A percentile compares a stretch with the other conserved stretches of the same genome.
Evolutionary conservation across 2,888 invertebrate genomes (phyloP).

Genomic region (Amphipyra tragopoginis): DNA sequence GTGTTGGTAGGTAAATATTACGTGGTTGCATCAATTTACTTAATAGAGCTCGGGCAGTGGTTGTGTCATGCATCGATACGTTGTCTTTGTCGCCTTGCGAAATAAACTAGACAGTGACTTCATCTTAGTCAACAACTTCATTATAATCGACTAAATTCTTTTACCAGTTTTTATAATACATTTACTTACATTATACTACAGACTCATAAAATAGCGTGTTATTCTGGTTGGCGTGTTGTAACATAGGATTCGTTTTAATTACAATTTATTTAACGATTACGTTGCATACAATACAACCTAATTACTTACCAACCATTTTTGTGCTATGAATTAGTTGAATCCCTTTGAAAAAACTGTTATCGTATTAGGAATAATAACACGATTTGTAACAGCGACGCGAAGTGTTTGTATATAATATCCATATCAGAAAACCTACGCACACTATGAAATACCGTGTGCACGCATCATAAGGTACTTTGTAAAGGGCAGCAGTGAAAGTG

Average conservation of each 20-base stretch:
- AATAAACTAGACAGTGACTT: slow-evolving; percentile 71
- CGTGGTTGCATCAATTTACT: slow-evolving; percentile 65
- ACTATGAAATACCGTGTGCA: slow-evolving; percentile 26
- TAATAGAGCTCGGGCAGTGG: slow-evolving; percentile 54
- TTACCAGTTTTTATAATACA: slow-evolving; percentile 34
- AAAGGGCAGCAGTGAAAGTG: slow-evolving; percentile 70
- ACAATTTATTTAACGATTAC: slow-evolving; percentile 57
- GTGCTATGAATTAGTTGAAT: slow-evolving; percentile 13
- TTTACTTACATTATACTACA: slow-evolving; percentile 14
- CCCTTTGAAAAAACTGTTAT: neutral
- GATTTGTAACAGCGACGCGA: neutral
- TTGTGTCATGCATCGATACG: slow-evolving; percentile 69
- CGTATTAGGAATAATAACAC: slow-evolving; percentile 1
- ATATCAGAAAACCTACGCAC: slow-evolving; percentile 27
- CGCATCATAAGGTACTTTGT: slow-evolving; percentile 42
- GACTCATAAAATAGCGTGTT: slow-evolving; percentile 60
- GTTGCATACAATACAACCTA: slow-evolving; percentile 58
- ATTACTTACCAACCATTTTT: slow-evolving; percentile 53
- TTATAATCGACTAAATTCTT: slow-evolving; percentile 42
- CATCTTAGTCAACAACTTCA: slow-evolving; percentile 56
- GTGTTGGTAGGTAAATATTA: slow-evolving; percentile 50
- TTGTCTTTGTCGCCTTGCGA: slow-evolving; percentile 64
- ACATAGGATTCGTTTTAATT: slow-evolving; percentile 64
- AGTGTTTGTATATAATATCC: slow-evolving; percentile 19
- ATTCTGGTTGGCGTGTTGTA: slow-evolving; percentile 62